These are phyloP conservation scores for Carassius gibelio DNA, from an alignment of 2,113 vertebrate species.

Conservation along the genomic window DNA sequence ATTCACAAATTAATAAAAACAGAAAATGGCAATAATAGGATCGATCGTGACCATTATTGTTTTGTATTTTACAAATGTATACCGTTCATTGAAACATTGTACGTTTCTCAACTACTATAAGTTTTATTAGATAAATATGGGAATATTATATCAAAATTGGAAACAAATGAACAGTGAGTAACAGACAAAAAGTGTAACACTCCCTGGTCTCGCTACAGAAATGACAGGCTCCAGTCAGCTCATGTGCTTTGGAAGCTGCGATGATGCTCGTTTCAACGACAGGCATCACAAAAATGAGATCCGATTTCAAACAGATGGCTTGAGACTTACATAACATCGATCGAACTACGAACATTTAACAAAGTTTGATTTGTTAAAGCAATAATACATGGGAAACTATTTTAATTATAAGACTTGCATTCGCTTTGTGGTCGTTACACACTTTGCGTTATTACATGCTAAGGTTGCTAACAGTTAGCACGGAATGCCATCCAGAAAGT, in stretches of 20 bases:
- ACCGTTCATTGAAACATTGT: neutral
- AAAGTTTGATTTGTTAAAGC: neutral
- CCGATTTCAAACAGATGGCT: slow-evolving; percentile 14
- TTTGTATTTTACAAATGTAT: neutral
- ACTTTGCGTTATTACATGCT: slow-evolving; percentile 23
- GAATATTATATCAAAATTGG: neutral
- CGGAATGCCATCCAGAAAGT: neutral
- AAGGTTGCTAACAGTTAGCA: slow-evolving; percentile 34
- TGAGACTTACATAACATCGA: neutral
- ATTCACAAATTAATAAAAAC: no score
- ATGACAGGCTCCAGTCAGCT: neutral
- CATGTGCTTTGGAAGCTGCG: neutral
- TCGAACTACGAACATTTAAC: neutral
- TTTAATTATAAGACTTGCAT: neutral
- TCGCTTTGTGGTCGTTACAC: neutral
- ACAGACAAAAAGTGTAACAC: no score
- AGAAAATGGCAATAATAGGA: no score
- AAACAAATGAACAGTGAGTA: neutral
- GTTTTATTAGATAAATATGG: neutral
- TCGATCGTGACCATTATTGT: no score
- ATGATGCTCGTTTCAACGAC: neutral
- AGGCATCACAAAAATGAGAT: neutral
- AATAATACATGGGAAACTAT: neutral
- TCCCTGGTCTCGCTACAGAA: neutral
- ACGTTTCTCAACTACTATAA: neutral